phyloP scores from a whole-genome alignment of 2,888 invertebrate species.

The Acanthosepion lycidas region DNA sequence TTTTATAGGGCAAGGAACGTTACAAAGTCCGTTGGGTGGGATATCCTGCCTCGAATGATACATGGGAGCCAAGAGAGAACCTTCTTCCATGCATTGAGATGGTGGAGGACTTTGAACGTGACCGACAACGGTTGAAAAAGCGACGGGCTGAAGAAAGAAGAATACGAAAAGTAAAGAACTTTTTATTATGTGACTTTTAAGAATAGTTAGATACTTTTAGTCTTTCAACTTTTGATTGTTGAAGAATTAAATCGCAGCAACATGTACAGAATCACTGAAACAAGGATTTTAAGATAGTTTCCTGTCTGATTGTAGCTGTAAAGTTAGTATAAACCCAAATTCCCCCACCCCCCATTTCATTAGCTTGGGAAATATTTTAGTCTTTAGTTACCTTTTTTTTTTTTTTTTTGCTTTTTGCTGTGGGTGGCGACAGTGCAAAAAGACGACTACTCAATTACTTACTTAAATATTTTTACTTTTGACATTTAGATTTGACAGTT shows the following conservation, averaged over 20 bases:
- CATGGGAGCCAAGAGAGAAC: slow-evolving; percentile 74
- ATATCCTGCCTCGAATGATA: slow-evolving; percentile 71
- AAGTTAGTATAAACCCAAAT: too few species aligned
- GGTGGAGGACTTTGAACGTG: slow-evolving; percentile 67
- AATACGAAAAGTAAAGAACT: slow-evolving; percentile 56
- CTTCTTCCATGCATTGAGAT: slow-evolving; percentile 71
- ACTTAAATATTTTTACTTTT: too few species aligned
- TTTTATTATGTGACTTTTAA: background rate
- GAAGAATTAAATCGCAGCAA: background rate
- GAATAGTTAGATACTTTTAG: background rate
- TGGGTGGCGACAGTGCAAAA: too few species aligned
- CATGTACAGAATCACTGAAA: background rate
- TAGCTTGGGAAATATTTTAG: too few species aligned
- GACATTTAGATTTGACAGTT: too few species aligned
- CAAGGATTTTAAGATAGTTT: background rate
- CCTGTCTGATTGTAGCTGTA: background rate
- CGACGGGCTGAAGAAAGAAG: slow-evolving; percentile 61
- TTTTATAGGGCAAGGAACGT: slow-evolving; percentile 63
- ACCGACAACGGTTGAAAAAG: slow-evolving; percentile 57
- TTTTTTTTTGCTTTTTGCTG: too few species aligned
- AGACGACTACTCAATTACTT: too few species aligned
- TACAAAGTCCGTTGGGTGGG: slow-evolving; percentile 74
- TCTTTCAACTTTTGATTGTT: background rate
- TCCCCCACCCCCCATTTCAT: too few species aligned
- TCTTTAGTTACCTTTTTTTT: too few species aligned